Evolutionary conservation across 53 echinoderm and acorn worm genomes (phyloP), one percentile per base, ranked within the genome.

Genomic region (Henricia sp.): DNA sequence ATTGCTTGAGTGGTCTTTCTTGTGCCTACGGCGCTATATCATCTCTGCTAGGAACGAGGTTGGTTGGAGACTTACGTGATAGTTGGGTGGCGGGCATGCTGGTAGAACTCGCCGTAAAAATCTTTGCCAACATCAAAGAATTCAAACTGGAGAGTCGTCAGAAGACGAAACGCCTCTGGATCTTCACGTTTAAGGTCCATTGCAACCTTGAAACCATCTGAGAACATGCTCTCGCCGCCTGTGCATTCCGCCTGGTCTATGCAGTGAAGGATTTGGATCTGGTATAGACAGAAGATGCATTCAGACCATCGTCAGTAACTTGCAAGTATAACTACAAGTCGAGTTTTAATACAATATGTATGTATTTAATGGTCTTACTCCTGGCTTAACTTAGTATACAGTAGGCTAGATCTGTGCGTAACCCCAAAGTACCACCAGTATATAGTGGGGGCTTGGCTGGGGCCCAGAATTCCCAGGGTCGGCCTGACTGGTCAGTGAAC

Each of bases 61-160:
- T 54, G 54, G 20, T n/a, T 6, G 54, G 20, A 54, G 20, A 70
- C 26, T 85, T 71, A 94, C 94, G 66, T 69, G 23, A 94, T 82
- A 39, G 74, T 74, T 3, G 54, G 59, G 68, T 87, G 87, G 34
- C 84, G 39, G n/a, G 90, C 70, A 2, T 83, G 64, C 43, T 76
- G 65, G 66, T 78, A 89, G 40, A 83, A 91, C 11, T 82, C 68
- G 0, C 93, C 91, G 40, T 84, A 84, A 26, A n/a, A 69, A 41
- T 94, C 91, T 2, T 40, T 52, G 11, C 91, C 94, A 16, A 43
- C 67, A 52, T 94, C 91, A 39, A 84, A 70, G 77, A 82, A 94
- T 24, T 94, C 94, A 12, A 91, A 27, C 11, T 72, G 54, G 0
- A 78, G 55, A 13, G 68, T 83, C 40, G 51, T 44, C 32, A 85